Conservation (phyloP, 2,797 vertebrate genomes). For the Saxicola maurus region DNA sequence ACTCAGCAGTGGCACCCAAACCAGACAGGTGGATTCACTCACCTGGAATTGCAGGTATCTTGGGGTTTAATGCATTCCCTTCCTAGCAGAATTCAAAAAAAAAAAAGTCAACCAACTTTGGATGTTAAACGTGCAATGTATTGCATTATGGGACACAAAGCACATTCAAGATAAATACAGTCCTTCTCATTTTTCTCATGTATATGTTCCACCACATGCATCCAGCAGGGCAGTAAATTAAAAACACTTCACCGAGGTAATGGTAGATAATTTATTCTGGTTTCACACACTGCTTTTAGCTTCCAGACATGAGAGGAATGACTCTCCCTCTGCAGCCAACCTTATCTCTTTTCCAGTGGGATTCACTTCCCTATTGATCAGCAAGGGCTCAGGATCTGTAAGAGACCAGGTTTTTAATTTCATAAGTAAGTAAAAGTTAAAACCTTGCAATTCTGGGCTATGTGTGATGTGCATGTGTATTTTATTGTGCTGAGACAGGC, state of each 20-base stretch:
- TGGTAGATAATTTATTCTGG: slow-evolving; percentile 22
- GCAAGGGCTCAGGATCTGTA: background rate
- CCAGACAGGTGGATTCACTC: background rate
- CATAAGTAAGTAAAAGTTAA: background rate
- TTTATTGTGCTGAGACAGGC: background rate
- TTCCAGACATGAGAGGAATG: background rate
- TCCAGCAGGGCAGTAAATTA: slow-evolving; percentile 33
- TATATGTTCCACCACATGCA: background rate
- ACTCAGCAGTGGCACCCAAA: background rate
- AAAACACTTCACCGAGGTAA: slow-evolving; percentile 19
- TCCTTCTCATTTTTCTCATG: background rate
- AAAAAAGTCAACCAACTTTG: background rate
- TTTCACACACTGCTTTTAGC: slow-evolving; percentile 2
- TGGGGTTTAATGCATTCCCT: background rate
- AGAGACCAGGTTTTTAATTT: background rate
- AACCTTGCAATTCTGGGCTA: background rate
- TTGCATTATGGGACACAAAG: background rate
- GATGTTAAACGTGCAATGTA: background rate
- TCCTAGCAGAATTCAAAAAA: background rate
- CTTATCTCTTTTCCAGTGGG: background rate
- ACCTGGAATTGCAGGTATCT: background rate
- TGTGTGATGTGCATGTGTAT: rapidly evolving
- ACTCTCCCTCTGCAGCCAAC: background rate
- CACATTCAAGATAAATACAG: background rate
- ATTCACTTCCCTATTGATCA: background rate